phyloP scores from a whole-genome alignment of 2,113 vertebrate species.

The Hyaena hyaena region DNA sequence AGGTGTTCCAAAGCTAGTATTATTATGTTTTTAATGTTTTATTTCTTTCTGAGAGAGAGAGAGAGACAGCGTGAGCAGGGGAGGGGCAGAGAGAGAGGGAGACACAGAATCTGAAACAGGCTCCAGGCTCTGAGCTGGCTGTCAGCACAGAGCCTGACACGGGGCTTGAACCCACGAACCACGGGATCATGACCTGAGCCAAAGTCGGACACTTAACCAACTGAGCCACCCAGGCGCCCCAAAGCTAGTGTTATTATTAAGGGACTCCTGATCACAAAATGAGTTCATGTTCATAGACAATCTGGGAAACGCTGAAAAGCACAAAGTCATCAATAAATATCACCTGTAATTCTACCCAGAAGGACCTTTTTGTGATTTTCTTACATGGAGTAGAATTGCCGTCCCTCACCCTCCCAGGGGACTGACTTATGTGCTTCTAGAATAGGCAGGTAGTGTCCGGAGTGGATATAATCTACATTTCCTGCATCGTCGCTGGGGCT shows the following conservation, averaged over 20 bases:
- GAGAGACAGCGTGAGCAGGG: no score
- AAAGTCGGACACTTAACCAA: not conserved
- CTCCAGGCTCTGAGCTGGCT: not conserved
- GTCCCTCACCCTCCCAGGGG: not conserved
- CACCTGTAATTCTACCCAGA: not conserved
- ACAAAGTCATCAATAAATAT: conserved; percentile 14
- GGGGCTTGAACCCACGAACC: rapidly evolving
- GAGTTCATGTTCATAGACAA: not conserved
- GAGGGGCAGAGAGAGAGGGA: not conserved
- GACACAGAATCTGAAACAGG: not conserved
- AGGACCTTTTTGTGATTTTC: not conserved
- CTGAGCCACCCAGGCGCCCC: not conserved
- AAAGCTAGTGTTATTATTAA: not conserved
- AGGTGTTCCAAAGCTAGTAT: no score
- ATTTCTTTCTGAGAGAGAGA: no score
- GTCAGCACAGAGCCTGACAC: not conserved
- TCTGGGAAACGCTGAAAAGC: not conserved
- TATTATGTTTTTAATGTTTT: no score
- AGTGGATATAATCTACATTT: not conserved
- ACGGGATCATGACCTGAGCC: not conserved
- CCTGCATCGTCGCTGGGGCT: not conserved
- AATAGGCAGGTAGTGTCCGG: not conserved
- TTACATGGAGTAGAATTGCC: not conserved
- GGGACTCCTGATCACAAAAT: not conserved
- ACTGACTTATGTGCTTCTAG: not conserved